phyloP scores from a whole-genome alignment of 1,140 invertebrate genomes.

The Drosophila yakuba region DNA sequence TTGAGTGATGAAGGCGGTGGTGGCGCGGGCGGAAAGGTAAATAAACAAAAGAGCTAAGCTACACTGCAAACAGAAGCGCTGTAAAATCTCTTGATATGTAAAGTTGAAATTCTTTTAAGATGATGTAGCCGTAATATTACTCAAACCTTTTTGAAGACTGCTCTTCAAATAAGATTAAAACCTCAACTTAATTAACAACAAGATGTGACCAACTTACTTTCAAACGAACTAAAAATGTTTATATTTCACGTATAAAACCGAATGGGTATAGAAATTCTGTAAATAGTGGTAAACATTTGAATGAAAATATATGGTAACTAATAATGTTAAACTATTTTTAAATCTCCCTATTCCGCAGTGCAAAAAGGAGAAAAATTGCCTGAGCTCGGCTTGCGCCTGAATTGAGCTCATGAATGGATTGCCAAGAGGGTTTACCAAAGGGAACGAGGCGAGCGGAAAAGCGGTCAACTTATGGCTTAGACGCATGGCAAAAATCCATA shows the following conservation, averaged over 20 bases:
- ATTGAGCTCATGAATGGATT: slow-evolving; percentile 54
- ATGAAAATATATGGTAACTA: no score
- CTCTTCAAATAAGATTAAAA: no score
- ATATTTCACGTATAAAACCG: no score
- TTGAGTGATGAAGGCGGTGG: slow-evolving; percentile 33
- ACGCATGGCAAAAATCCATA: slow-evolving; percentile 64
- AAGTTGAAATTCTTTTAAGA: no score
- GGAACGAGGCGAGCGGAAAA: slow-evolving; percentile 20
- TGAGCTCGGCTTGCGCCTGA: slow-evolving; percentile 46
- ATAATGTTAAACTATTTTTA: not conserved
- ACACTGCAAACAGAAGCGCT: slow-evolving; percentile 15
- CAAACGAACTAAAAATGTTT: no score
- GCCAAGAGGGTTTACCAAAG: slow-evolving; percentile 23
- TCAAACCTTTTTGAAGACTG: no score
- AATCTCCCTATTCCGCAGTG: slow-evolving; percentile 12
- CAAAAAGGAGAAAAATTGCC: slow-evolving; percentile 10
- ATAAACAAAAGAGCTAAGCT: slow-evolving; percentile 65
- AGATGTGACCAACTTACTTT: no score
- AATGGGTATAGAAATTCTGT: no score
- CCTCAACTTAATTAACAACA: no score
- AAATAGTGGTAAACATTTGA: no score
- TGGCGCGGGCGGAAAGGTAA: slow-evolving; percentile 3
- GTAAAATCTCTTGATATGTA: no score
- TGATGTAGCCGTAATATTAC: no score
- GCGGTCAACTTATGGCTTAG: slow-evolving; percentile 66